These are phyloP conservation scores for Malurus elegans DNA, from an alignment of 2,113 vertebrate genomes.

Conservation along the genomic window DNA sequence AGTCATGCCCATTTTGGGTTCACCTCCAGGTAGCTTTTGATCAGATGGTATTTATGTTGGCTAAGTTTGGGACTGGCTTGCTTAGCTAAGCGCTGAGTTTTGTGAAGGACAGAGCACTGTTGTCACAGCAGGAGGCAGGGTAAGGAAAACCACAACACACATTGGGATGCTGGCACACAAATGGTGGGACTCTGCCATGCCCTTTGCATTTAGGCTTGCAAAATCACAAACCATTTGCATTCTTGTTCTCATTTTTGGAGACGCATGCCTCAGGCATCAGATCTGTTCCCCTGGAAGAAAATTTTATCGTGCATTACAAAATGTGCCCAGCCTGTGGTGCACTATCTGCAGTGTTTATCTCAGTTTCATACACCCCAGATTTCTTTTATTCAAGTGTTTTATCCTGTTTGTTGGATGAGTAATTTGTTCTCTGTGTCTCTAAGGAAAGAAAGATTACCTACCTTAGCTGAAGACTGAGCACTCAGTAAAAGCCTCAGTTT, in stretches of 20 bases:
- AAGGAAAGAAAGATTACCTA: not conserved
- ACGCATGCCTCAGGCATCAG: rapidly evolving
- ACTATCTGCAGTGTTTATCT: not conserved
- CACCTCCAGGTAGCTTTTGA: conserved; percentile 4
- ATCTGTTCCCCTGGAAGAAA: not conserved
- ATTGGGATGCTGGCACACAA: not conserved
- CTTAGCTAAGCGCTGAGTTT: not conserved
- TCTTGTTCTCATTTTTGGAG: not conserved
- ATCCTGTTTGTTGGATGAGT: not conserved
- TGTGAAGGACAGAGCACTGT: not conserved
- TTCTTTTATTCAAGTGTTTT: not conserved
- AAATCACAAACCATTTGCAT: not conserved
- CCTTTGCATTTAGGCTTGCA: not conserved
- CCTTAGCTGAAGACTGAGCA: not conserved
- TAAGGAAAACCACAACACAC: not conserved
- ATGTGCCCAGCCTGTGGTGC: not conserved
- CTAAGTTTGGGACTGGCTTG: not conserved
- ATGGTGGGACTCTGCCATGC: not conserved
- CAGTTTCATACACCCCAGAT: not conserved
- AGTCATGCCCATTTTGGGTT: not conserved
- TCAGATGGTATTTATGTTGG: conserved; percentile 1
- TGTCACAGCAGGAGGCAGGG: not conserved
- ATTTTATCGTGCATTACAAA: not conserved
- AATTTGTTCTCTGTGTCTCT: not conserved
- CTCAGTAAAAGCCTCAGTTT: not conserved